These are phyloP conservation scores for Tychaedon coryphoeus DNA, from an alignment of 2,113 vertebrate genomes.

Conservation along the genomic window DNA sequence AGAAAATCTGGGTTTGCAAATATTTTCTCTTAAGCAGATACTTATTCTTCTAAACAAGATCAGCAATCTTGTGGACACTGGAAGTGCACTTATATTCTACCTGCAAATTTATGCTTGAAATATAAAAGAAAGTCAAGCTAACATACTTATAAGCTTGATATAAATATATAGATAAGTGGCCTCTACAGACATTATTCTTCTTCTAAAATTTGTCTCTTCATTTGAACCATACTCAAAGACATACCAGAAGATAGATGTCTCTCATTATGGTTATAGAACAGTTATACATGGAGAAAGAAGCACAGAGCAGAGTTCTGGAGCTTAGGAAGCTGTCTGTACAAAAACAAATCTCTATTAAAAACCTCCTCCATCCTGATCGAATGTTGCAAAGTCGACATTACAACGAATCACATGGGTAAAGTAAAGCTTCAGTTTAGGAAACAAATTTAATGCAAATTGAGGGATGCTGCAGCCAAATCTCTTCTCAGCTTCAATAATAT, in stretches of 20 bases:
- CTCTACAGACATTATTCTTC: not conserved
- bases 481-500: not conserved
- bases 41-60: not conserved
- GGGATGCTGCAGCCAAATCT: not conserved
- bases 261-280: not conserved
- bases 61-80: not conserved
- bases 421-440: not conserved
- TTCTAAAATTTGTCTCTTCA: not conserved
- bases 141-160: not conserved
- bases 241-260: not conserved
- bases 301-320: not conserved
- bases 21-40: not conserved
- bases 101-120: not conserved
- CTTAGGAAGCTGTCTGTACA: not conserved
- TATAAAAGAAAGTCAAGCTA: not conserved
- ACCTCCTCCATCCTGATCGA: accelerated
- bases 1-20: not conserved
- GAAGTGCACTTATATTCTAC: not conserved
- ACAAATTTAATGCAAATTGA: not conserved
- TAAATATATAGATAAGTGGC: too few species aligned
- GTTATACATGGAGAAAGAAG: not conserved
- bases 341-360: not conserved
- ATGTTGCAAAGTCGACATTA: not conserved
- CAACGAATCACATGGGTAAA: not conserved
- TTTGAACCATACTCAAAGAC: not conserved